Evolutionary conservation across 2,888 invertebrate species (phyloP).

Genomic region (Vanessa cardui): DNA sequence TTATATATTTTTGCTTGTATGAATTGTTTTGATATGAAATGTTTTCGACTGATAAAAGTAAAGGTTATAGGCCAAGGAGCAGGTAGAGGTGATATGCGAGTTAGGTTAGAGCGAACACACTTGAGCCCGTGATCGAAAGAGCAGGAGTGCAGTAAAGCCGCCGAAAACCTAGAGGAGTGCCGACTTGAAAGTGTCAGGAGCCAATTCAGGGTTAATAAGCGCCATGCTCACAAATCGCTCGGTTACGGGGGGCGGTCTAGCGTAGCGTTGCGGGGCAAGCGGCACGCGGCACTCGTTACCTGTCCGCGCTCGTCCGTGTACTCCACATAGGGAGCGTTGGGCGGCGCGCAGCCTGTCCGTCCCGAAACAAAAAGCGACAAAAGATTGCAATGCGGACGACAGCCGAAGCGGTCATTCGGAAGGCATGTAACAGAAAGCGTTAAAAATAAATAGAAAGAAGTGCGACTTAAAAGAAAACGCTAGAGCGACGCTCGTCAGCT

Average conservation of each 20-base stretch:
- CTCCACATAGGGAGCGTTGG: constrained; percentile 96
- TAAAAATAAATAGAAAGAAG: constrained; percentile 78
- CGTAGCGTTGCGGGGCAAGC: constrained; percentile 48
- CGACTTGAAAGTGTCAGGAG: constrained; percentile 23
- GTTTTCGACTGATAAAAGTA: constrained; percentile 35
- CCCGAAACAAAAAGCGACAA: constrained; percentile 80
- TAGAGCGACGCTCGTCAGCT: constrained; percentile 65
- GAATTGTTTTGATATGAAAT: constrained; percentile 16
- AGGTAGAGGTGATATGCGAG: constrained; percentile 62
- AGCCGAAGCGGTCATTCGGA: constrained; percentile 82
- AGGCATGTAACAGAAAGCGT: constrained; percentile 84
- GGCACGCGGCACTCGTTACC: constrained; percentile 87
- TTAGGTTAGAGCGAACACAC: constrained; percentile 45
- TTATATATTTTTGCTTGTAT: constrained; percentile 5
- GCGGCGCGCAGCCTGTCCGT: constrained; percentile 86
- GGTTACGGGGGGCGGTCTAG: background rate
- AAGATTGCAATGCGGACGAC: constrained; percentile 68
- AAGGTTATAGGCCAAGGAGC: constrained; percentile 40
- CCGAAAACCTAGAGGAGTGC: constrained; percentile 24
- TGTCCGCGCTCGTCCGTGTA: constrained; percentile 98
- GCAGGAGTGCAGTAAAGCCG: constrained; percentile 24
- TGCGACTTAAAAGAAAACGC: constrained; percentile 70
- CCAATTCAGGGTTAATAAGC: constrained; percentile 51
- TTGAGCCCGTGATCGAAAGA: constrained; percentile 40
- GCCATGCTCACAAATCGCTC: constrained; percentile 47